Conservation (phyloP, 2,888 invertebrate species). For the Chorisops tibialis region DNA sequence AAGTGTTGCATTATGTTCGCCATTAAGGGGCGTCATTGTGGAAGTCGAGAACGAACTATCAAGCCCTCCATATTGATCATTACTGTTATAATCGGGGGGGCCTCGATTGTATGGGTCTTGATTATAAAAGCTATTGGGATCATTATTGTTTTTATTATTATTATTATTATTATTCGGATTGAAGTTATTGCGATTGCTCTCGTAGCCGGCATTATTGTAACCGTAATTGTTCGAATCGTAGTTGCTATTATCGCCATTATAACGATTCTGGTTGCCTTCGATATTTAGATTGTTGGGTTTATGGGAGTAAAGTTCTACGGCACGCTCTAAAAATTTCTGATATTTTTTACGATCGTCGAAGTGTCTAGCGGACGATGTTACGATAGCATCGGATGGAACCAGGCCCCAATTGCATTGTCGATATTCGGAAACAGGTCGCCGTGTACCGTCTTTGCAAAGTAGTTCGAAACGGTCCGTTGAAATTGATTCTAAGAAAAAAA, state of each 20-base stretch:
- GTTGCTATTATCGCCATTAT: constrained; percentile 33
- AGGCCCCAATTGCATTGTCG: constrained; percentile 80
- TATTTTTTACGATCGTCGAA: constrained; percentile 53
- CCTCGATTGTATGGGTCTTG: constrained; percentile 43
- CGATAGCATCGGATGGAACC: constrained; percentile 79
- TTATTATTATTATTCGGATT: constrained; percentile 30
- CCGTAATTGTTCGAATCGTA: constrained; percentile 40
- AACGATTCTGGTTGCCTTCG: constrained; percentile 9
- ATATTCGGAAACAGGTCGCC: constrained; percentile 66
- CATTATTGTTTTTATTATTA: constrained; percentile 4
- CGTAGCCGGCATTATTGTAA: constrained; percentile 29
- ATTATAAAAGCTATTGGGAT: constrained; percentile 26
- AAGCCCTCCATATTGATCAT: constrained; percentile 40
- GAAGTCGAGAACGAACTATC: constrained; percentile 45
- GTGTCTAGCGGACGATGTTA: constrained; percentile 75
- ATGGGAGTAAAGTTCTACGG: constrained; percentile 58
- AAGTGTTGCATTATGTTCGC: constrained; percentile 40
- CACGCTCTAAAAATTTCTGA: constrained; percentile 63
- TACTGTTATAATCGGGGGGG: constrained; percentile 26
- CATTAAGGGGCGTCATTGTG: constrained; percentile 39
- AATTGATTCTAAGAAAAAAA: constrained; percentile 57
- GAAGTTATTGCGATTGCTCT: constrained; percentile 11
- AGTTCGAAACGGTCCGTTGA: constrained; percentile 71
- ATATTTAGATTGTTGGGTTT: constrained; percentile 28
- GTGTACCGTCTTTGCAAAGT: constrained; percentile 75